A percentile compares a stretch with the other conserved stretches of the same genome.
These are phyloP conservation scores for Ptilorrhoa leucosticta DNA, from an alignment of 2,113 vertebrate genomes.

Conservation along the genomic window DNA sequence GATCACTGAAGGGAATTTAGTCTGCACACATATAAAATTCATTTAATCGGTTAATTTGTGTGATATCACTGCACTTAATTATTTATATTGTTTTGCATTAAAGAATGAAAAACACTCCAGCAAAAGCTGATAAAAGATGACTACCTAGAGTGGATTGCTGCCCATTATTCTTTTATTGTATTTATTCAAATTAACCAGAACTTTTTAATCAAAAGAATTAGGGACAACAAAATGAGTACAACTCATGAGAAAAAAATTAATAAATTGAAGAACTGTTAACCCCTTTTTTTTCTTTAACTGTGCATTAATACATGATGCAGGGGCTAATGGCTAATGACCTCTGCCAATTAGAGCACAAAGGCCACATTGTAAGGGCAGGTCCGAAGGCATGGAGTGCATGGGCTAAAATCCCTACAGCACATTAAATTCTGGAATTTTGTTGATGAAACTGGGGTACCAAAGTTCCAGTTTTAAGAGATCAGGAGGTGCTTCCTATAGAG, in stretches of 20 bases:
- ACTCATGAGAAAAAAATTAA: background rate
- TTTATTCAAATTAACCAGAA: slow-evolving; percentile 2
- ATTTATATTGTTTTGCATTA: background rate
- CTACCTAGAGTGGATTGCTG: background rate
- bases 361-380: background rate
- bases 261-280: background rate
- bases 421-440: slow-evolving; percentile 1
- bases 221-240: background rate
- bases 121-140: background rate
- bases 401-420: background rate
- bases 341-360: background rate
- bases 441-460: background rate
- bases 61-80: background rate
- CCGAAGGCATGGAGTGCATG: background rate
- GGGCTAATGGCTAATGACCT: background rate
- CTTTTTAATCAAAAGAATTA: background rate
- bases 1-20: background rate
- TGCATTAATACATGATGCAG: background rate
- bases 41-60: background rate
- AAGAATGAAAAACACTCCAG: background rate
- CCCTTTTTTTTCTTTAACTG: background rate
- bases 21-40: background rate
- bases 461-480: background rate
- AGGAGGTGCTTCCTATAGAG: background rate
- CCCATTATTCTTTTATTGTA: background rate